A percentile compares a stretch with the other conserved stretches of the same genome.
phyloP scores from a whole-genome alignment of 2,113 vertebrate species.

The Rhinolophus ferrumequinum region DNA sequence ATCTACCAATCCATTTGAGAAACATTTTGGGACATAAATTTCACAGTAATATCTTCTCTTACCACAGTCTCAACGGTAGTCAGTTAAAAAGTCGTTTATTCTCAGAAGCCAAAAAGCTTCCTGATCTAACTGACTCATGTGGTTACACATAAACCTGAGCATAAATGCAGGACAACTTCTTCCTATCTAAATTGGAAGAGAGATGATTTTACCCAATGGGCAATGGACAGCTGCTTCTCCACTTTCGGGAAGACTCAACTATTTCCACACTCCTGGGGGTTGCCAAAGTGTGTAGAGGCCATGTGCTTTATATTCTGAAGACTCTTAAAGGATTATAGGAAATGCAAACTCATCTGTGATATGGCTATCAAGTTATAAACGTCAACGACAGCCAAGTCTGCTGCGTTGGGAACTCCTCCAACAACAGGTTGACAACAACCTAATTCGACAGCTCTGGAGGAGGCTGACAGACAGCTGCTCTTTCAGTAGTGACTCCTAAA shows the following conservation, averaged over 20 bases:
- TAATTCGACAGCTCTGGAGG: conserved; percentile 11
- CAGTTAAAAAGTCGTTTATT: background rate
- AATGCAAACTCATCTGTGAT: conserved; percentile 34
- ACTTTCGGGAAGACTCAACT: background rate
- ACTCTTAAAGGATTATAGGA: conserved; percentile 34
- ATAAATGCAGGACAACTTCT: background rate
- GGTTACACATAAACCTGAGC: background rate
- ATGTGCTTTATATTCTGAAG: background rate
- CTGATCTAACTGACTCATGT: background rate
- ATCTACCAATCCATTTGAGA: background rate
- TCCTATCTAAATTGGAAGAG: background rate
- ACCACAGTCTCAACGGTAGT: background rate
- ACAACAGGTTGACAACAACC: conserved; percentile 57
- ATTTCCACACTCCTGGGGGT: background rate
- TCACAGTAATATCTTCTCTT: background rate
- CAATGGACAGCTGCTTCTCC: background rate
- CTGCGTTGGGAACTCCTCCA: conserved; percentile 65
- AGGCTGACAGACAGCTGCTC: conserved; percentile 78
- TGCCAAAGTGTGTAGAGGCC: background rate
- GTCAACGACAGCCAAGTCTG: conserved; percentile 61
- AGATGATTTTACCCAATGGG: background rate
- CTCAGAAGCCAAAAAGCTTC: background rate
- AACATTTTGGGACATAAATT: background rate
- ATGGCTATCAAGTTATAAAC: conserved; percentile 66
- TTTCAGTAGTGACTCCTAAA: conserved; percentile 55